phyloP scores from a whole-genome alignment of 2,888 invertebrate species.

The Leptopilina syphax region DNA sequence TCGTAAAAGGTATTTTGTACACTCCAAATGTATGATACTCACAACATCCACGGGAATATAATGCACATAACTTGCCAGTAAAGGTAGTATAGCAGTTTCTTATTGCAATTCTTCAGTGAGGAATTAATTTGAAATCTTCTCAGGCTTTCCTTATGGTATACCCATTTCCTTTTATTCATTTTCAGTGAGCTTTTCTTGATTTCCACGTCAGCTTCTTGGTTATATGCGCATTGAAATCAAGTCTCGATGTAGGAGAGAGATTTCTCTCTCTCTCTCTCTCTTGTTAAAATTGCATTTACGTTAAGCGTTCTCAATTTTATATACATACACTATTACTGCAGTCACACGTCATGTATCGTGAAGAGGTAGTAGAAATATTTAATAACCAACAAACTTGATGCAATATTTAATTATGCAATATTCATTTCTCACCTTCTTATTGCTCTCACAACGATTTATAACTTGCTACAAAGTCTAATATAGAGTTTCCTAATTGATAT shows the following conservation, averaged over 20 bases:
- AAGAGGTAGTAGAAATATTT: neutral
- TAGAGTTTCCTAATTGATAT: no score
- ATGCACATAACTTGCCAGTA: slow-evolving; percentile 25
- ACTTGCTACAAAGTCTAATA: no score
- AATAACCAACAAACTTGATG: neutral
- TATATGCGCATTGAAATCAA: slow-evolving; percentile 25
- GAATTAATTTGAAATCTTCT: slow-evolving; percentile 30
- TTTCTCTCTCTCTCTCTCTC: neutral
- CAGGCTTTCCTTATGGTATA: neutral
- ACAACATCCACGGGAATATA: neutral
- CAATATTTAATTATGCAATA: no score
- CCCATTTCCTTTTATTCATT: neutral
- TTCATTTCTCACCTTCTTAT: no score
- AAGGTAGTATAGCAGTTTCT: neutral
- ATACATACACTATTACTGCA: neutral
- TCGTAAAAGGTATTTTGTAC: slow-evolving; percentile 34
- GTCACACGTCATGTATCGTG: neutral
- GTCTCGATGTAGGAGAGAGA: neutral
- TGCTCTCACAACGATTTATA: no score
- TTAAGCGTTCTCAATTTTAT: neutral
- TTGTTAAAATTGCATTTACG: slow-evolving; percentile 22
- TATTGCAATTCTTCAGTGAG: slow-evolving; percentile 5
- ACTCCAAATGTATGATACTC: slow-evolving; percentile 22
- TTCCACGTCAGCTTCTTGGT: neutral
- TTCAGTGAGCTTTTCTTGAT: slow-evolving; percentile 12